A percentile compares a stretch with the other conserved stretches of the same genome.
Conservation (phyloP, 2,113 vertebrate species). For the Anguilla japonica region DNA sequence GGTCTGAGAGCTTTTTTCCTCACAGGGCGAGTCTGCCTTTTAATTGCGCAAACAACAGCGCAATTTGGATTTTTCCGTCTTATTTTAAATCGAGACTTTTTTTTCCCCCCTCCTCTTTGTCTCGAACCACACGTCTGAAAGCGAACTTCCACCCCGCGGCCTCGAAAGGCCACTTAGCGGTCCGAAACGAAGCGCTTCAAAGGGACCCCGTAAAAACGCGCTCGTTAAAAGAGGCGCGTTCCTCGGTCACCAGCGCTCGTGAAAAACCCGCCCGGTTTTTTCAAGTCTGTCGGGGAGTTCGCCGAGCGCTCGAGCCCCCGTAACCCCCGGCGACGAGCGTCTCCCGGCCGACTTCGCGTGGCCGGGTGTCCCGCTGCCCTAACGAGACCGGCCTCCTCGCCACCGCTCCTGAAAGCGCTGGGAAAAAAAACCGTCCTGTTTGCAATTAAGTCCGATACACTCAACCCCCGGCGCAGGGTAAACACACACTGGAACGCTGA, state of each 20-base stretch:
- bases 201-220: slow-evolving; percentile 2
- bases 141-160: slow-evolving; percentile 4
- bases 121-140: slow-evolving; percentile 1
- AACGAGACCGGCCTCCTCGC: not conserved
- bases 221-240: not conserved
- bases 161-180: not conserved
- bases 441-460: not conserved
- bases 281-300: slow-evolving; percentile 10
- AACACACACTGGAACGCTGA: not conserved
- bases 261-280: not conserved
- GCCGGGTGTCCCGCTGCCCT: not conserved
- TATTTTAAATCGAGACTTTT: not conserved
- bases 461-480: too few species aligned
- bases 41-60: not conserved
- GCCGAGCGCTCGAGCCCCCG: slow-evolving; percentile 19
- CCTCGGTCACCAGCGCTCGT: not conserved
- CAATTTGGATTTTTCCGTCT: slow-evolving; percentile 16
- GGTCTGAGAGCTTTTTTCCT: not conserved
- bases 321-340: not conserved
- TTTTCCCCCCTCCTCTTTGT: not conserved
- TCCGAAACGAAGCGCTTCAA: slow-evolving; percentile 9
- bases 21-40: not conserved
- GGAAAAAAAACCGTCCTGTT: not conserved
- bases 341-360: slow-evolving; percentile 16
- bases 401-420: not conserved